Conservation (phyloP, 2,888 invertebrate species). For the Lysandra coridon region DNA sequence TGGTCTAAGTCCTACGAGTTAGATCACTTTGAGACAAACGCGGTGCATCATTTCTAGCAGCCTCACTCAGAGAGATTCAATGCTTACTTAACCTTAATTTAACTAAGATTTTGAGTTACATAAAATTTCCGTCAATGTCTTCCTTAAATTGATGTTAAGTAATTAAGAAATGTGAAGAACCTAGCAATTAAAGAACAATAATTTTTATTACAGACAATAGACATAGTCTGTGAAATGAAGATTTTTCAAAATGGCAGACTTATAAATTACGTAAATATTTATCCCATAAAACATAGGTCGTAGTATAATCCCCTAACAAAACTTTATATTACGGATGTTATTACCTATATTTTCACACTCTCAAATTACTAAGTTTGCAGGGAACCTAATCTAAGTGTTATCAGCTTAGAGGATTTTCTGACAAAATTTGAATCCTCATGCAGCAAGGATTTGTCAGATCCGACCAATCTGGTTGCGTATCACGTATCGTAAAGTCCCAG, state of each 20-base stretch:
- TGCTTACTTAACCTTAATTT: neutral
- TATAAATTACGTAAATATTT: too few relatives aligned
- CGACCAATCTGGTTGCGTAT: slow-evolving; percentile 1
- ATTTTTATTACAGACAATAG: too few relatives aligned
- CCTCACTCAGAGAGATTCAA: neutral
- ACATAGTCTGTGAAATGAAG: too few relatives aligned
- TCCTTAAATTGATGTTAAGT: too few relatives aligned
- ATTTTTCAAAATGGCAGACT: too few relatives aligned
- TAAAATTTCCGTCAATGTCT: too few relatives aligned
- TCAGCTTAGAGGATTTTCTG: neutral
- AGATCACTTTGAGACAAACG: neutral
- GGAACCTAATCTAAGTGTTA: slow-evolving; percentile 2
- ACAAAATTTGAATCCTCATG: slow-evolving; percentile 7
- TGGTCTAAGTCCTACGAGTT: neutral
- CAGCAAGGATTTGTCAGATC: neutral
- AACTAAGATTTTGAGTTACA: too few relatives aligned
- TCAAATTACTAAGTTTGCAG: neutral
- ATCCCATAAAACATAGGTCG: neutral
- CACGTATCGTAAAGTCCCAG: neutral
- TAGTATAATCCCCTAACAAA: neutral
- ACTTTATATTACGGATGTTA: neutral
- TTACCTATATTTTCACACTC: neutral
- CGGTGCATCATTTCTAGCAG: neutral
- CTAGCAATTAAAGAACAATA: too few relatives aligned
- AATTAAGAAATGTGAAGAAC: too few relatives aligned